Percentiles rank a stretch among this genome's conserved stretches.
Evolutionary conservation across 2,888 invertebrate genomes (phyloP).

Genomic region (Pogonocherus hispidulus): DNA sequence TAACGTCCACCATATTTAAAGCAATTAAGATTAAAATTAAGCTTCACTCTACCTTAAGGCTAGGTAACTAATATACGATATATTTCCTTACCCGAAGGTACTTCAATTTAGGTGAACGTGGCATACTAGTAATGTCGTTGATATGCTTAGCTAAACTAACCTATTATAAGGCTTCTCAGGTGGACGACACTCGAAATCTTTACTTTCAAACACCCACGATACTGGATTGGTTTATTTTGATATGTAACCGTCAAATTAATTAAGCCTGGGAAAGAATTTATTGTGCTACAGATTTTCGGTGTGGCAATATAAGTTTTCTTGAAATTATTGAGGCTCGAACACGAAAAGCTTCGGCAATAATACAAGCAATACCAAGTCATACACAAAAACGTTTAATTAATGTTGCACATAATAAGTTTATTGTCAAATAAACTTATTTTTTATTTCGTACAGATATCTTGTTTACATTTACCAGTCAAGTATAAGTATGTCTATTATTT

Average conservation of each 20-base stretch:
- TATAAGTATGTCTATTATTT: no score
- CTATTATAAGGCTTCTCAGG: slow-evolving; percentile 25
- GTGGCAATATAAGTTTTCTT: no score
- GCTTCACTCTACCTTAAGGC: not conserved
- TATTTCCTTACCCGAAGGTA: slow-evolving; percentile 45
- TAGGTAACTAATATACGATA: not conserved
- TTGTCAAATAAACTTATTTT: no score
- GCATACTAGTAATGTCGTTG: slow-evolving; percentile 34
- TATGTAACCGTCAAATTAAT: not conserved
- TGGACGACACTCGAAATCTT: not conserved
- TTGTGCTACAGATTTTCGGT: not conserved
- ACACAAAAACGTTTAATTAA: no score
- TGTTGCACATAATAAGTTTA: no score
- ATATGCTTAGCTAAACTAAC: slow-evolving; percentile 18
- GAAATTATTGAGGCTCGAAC: no score
- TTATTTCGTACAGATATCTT: no score
- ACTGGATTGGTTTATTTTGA: not conserved
- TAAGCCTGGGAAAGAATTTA: not conserved
- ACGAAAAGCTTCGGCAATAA: no score
- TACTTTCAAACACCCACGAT: slow-evolving; percentile 5
- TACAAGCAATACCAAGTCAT: no score
- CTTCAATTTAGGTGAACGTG: slow-evolving; percentile 48
- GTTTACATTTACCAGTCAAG: no score
- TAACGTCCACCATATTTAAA: not conserved
- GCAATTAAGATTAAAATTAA: slow-evolving; percentile 6